phyloP scores from a whole-genome alignment of 2,888 invertebrate genomes.

The Euplagia quadripunctaria region DNA sequence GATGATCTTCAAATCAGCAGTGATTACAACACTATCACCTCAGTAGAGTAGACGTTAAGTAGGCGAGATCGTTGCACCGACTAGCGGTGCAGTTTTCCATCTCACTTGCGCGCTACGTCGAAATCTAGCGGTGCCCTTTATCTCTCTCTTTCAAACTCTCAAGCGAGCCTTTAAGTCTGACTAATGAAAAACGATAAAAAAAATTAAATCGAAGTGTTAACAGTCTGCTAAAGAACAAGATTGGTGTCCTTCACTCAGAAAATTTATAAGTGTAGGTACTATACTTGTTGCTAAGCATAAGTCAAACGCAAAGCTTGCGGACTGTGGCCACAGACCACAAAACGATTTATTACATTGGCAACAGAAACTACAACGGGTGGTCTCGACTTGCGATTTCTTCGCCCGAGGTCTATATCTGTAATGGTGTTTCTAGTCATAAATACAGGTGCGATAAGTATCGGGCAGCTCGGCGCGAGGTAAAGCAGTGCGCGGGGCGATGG shows the following conservation, averaged over 20 bases:
- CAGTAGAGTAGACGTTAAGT: slow-evolving; percentile 60
- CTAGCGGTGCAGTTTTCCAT: slow-evolving; percentile 68
- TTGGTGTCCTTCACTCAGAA: slow-evolving; percentile 47
- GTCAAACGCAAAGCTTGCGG: slow-evolving; percentile 31
- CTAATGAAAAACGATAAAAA: slow-evolving; percentile 48
- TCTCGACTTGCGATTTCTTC: slow-evolving; percentile 68
- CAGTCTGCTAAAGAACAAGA: slow-evolving; percentile 46
- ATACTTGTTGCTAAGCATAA: slow-evolving; percentile 34
- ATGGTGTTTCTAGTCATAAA: slow-evolving; percentile 83
- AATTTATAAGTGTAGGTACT: slow-evolving; percentile 36
- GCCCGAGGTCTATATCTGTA: slow-evolving; percentile 65
- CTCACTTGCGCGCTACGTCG: slow-evolving; percentile 52
- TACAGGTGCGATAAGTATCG: slow-evolving; percentile 83
- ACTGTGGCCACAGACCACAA: slow-evolving; percentile 42
- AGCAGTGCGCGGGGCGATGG: slow-evolving; percentile 71
- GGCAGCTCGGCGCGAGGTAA: slow-evolving; percentile 62
- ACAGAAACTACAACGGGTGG: slow-evolving; percentile 71
- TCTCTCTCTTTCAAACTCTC: slow-evolving; percentile 41
- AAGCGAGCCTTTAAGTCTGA: slow-evolving; percentile 41
- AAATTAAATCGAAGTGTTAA: slow-evolving; percentile 53
- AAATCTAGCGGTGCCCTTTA: slow-evolving; percentile 47
- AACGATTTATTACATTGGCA: slow-evolving; percentile 58
- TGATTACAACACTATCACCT: slow-evolving; percentile 45
- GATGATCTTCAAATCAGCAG: slow-evolving; percentile 39
- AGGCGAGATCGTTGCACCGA: slow-evolving; percentile 69